phyloP scores from a whole-genome alignment of 2,888 invertebrate genomes.

The Cheilosia soror region DNA sequence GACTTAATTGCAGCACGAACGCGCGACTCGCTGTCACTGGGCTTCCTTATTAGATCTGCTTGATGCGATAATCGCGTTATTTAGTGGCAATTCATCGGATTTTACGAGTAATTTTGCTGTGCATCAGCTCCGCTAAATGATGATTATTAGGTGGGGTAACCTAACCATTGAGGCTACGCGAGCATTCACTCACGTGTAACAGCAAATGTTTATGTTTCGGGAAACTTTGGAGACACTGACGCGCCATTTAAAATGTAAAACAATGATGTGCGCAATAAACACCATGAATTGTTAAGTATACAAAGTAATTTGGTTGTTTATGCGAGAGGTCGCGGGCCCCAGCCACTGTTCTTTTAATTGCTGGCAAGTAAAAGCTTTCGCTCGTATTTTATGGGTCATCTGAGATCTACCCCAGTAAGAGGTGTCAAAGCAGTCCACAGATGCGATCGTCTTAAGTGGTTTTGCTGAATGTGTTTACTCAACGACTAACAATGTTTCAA shows the following conservation, averaged over 20 bases:
- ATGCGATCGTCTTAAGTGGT: slow-evolving; percentile 29
- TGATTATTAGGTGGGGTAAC: slow-evolving; percentile 65
- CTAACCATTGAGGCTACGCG: slow-evolving; percentile 14
- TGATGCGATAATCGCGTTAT: slow-evolving; percentile 67
- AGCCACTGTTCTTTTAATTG: slow-evolving; percentile 56
- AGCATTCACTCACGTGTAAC: slow-evolving; percentile 57
- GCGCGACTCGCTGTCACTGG: slow-evolving; percentile 66
- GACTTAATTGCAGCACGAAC: slow-evolving; percentile 71
- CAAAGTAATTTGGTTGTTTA: slow-evolving; percentile 29
- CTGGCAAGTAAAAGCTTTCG: slow-evolving; percentile 51
- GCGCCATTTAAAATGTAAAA: slow-evolving; percentile 31
- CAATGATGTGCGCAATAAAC: slow-evolving; percentile 35
- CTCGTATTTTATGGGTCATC: slow-evolving; percentile 47
- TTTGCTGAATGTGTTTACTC: slow-evolving; percentile 46
- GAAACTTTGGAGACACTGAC: slow-evolving; percentile 31
- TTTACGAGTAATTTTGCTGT: slow-evolving; percentile 73
- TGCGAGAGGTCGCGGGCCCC: slow-evolving; percentile 2
- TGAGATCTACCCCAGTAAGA: background rate
- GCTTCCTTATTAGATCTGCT: slow-evolving; percentile 74
- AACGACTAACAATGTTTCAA: background rate
- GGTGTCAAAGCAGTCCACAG: background rate
- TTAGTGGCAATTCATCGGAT: slow-evolving; percentile 71
- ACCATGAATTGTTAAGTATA: slow-evolving; percentile 10
- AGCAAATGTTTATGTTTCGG: slow-evolving; percentile 36
- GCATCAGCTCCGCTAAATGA: slow-evolving; percentile 66